Evolutionary conservation across 2,113 vertebrate genomes (phyloP).

Genomic region (Excalfactoria chinensis): DNA sequence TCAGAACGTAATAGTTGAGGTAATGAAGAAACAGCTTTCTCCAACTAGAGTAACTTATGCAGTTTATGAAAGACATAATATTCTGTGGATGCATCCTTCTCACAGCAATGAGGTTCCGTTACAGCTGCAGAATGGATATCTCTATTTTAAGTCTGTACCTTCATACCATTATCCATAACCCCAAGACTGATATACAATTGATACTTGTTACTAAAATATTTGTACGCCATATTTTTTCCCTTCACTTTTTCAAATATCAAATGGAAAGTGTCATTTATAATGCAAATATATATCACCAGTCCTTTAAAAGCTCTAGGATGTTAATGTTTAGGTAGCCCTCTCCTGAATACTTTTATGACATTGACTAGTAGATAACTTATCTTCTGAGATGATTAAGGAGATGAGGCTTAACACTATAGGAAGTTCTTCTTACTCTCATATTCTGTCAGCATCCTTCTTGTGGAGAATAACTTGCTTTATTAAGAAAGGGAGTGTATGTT

Average conservation of each 20-base stretch:
- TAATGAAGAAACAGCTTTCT: slow-evolving; percentile 58
- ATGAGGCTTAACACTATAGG: background rate
- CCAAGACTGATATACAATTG: background rate
- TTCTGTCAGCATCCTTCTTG: background rate
- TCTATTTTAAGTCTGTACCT: background rate
- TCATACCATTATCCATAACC: background rate
- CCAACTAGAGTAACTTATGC: slow-evolving; percentile 45
- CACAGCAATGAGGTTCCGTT: slow-evolving; percentile 27
- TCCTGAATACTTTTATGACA: background rate
- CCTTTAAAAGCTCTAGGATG: background rate
- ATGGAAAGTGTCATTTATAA: background rate
- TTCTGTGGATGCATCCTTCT: slow-evolving; percentile 61
- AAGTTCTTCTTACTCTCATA: background rate
- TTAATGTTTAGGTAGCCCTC: background rate
- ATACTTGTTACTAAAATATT: background rate
- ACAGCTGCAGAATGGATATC: slow-evolving; percentile 24
- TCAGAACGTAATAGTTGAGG: slow-evolving; percentile 63
- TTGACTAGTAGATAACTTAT: background rate
- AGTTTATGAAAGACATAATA: slow-evolving; percentile 58
- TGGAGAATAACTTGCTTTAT: background rate
- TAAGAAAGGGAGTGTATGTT: background rate
- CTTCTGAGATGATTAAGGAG: background rate
- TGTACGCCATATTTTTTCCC: background rate
- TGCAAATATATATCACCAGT: background rate
- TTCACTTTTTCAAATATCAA: background rate